A percentile compares a stretch with the other conserved stretches of the same genome.
phyloP scores from a whole-genome alignment of 1,140 invertebrate species.

The Dendroctonus ponderosae region DNA sequence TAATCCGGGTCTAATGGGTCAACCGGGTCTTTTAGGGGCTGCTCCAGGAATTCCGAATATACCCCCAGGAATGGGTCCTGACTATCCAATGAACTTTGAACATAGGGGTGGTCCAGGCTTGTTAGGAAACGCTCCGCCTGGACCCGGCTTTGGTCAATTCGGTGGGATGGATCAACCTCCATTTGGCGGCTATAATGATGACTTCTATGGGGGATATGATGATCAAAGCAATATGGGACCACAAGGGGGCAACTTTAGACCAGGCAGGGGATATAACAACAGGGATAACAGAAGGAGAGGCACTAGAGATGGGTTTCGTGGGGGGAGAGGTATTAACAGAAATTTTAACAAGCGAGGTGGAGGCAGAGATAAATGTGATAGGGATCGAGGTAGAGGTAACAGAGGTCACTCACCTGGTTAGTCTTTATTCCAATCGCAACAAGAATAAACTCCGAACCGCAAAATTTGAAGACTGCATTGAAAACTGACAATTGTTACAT shows the following conservation, averaged over 20 bases:
- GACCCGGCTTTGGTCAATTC: slow-evolving; percentile 9
- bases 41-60: slow-evolving; percentile 44
- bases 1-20: slow-evolving; percentile 35
- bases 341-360: slow-evolving; percentile 27
- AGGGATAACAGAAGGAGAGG: slow-evolving; percentile 23
- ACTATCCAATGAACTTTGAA: slow-evolving; percentile 47
- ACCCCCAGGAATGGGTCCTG: slow-evolving; percentile 22
- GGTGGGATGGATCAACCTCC: slow-evolving; percentile 14
- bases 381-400: slow-evolving; percentile 11
- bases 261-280: slow-evolving; percentile 18
- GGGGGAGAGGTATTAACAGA: slow-evolving; percentile 20
- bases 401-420: slow-evolving; percentile 17
- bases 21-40: slow-evolving; percentile 46
- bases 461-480: no score
- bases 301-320: slow-evolving; percentile 16
- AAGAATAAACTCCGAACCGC: no score
- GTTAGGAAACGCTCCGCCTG: slow-evolving; percentile 44
- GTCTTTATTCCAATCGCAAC: background rate
- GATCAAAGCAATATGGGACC: slow-evolving; percentile 27
- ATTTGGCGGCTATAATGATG: slow-evolving; percentile 18
- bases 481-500: no score
- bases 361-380: slow-evolving; percentile 21
- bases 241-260: slow-evolving; percentile 26
- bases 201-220: slow-evolving; percentile 28
- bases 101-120: slow-evolving; percentile 43